phyloP scores from a whole-genome alignment of 2,797 vertebrate species.

The Xenops minutus region DNA sequence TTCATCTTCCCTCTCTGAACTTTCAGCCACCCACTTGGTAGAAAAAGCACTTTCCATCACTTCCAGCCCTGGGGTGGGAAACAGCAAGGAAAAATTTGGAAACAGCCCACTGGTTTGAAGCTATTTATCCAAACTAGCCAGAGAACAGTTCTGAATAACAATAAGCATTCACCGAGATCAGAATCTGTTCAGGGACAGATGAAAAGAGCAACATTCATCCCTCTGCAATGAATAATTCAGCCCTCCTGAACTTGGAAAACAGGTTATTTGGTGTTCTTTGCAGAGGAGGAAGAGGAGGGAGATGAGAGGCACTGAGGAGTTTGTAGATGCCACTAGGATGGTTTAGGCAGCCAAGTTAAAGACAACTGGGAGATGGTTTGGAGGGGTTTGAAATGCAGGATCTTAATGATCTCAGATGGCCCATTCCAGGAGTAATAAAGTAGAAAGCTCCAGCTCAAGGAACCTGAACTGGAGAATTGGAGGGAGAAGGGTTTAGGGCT shows the following conservation, averaged over 20 bases:
- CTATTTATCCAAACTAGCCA: background rate
- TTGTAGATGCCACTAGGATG: background rate
- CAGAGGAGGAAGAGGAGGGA: background rate
- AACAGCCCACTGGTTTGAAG: background rate
- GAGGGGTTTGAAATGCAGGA: background rate
- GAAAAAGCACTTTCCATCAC: background rate
- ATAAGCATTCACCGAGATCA: background rate
- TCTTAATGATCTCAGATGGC: background rate
- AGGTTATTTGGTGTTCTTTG: background rate
- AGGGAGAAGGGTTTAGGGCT: background rate
- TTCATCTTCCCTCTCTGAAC: background rate
- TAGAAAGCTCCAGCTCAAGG: background rate
- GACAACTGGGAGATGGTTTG: background rate
- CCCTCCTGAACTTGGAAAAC: background rate
- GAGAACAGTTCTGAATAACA: background rate
- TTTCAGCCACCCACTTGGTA: background rate
- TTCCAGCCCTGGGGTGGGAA: background rate
- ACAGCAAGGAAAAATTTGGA: background rate
- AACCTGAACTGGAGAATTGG: background rate
- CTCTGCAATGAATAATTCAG: conserved; percentile 1
- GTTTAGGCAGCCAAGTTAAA: background rate
- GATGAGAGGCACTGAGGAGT: background rate
- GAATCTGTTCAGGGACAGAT: background rate
- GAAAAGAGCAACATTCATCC: background rate
- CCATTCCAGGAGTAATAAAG: background rate